Evolutionary conservation across 2,888 invertebrate genomes (phyloP).

Genomic region (Laothoe populi): DNA sequence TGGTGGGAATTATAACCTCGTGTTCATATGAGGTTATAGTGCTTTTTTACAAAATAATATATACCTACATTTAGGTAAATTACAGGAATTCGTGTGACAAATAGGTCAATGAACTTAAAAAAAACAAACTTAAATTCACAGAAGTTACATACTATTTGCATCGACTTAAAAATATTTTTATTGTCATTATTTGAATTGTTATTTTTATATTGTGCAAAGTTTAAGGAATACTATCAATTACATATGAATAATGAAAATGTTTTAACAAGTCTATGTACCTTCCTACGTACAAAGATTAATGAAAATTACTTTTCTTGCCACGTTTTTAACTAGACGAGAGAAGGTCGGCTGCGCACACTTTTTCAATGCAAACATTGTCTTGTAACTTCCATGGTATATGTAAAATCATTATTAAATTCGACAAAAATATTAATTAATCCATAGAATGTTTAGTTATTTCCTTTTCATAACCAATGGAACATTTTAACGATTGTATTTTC

Average conservation of each 20-base stretch:
- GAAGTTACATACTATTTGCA: conserved; percentile 31
- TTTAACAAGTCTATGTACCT: too few relatives aligned
- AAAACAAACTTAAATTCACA: conserved; percentile 45
- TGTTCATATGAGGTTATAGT: conserved; percentile 37
- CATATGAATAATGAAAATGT: not conserved
- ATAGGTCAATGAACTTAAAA: conserved; percentile 49
- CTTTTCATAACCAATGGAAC: conserved; percentile 40
- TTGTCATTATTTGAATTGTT: not conserved
- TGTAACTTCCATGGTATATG: not conserved
- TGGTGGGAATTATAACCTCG: conserved; percentile 52
- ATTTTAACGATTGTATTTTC: conserved; percentile 65
- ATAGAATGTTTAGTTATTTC: conserved; percentile 36
- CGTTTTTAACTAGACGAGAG: not conserved
- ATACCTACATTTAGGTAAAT: not conserved
- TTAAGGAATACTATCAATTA: too few relatives aligned
- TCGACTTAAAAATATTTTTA: not conserved
- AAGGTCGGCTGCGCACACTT: not conserved
- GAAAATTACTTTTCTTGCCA: not conserved
- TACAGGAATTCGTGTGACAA: conserved; percentile 35
- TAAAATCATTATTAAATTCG: not conserved
- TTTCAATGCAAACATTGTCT: not conserved
- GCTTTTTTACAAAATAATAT: too few relatives aligned
- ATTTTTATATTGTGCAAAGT: not conserved
- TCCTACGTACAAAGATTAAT: not conserved
- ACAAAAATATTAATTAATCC: not conserved